Evolutionary conservation across 2,888 invertebrate species (phyloP).

Genomic region (Rhingia rostrata): DNA sequence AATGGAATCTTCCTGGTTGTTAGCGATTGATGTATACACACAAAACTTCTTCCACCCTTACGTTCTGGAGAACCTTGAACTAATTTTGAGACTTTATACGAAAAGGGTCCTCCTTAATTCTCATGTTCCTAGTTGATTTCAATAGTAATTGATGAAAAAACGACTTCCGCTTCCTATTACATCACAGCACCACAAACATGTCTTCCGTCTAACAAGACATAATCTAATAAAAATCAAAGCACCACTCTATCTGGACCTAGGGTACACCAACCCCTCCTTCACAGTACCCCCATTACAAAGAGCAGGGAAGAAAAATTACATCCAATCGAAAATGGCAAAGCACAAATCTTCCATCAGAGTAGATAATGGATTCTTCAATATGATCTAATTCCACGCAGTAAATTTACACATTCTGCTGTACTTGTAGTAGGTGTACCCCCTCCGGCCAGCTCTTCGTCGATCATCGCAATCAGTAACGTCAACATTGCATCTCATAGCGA

Average conservation of each 20-base stretch:
- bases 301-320: conserved; percentile 36
- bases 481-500: conserved; percentile 30
- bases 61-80: too few species aligned
- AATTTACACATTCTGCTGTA: conserved; percentile 54
- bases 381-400: conserved; percentile 65
- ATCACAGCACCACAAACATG: background rate
- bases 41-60: too few species aligned
- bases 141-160: background rate
- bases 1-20: background rate
- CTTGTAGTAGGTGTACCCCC: background rate
- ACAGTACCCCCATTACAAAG: conserved; percentile 1
- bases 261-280: conserved; percentile 18
- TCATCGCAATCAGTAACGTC: conserved; percentile 69
- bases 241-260: conserved; percentile 35
- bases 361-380: conserved; percentile 60
- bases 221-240: conserved; percentile 39
- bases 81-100: too few species aligned
- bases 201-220: conserved; percentile 23
- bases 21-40: too few species aligned
- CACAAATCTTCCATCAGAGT: conserved; percentile 14
- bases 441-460: conserved; percentile 45
- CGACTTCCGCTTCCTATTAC: conserved; percentile 32
- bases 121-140: too few species aligned
- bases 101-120: too few species aligned
- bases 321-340: conserved; percentile 38